Conservation (phyloP, 2,888 invertebrate species). For the Drosophila anomelani region DNA sequence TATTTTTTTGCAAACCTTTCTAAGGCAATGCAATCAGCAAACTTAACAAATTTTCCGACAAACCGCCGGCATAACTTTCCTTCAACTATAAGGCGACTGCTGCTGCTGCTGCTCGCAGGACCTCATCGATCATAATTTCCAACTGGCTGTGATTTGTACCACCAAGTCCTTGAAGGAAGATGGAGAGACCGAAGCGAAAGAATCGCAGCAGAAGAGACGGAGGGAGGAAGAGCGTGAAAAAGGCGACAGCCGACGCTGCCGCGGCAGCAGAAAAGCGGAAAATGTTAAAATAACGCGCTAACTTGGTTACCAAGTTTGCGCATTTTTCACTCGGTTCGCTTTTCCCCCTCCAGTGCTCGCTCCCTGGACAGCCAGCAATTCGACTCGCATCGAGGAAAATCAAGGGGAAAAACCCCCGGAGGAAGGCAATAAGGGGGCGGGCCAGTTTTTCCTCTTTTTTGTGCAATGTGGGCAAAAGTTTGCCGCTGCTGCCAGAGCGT, state of each 20-base stretch:
- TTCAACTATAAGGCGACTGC: constrained; percentile 48
- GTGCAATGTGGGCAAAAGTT: constrained; percentile 81
- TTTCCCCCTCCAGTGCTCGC: constrained; percentile 13
- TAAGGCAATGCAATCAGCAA: constrained; percentile 61
- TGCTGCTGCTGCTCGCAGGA: constrained; percentile 33
- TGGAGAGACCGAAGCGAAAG: constrained; percentile 17
- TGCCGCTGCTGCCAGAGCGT: constrained; percentile 76
- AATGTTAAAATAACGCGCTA: constrained; percentile 80
- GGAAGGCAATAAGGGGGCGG: not conserved
- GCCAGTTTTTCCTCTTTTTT: constrained; percentile 57
- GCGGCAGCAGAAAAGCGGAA: constrained; percentile 69
- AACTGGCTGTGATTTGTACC: constrained; percentile 73
- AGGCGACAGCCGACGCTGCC: constrained; percentile 50
- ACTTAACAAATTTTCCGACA: constrained; percentile 78
- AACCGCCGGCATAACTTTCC: constrained; percentile 60
- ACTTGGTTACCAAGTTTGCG: constrained; percentile 81
- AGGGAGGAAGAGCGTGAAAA: constrained; percentile 37
- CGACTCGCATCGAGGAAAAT: constrained; percentile 42
- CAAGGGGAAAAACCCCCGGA: not conserved
- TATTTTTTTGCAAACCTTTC: constrained; percentile 7
- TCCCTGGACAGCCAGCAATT: constrained; percentile 28
- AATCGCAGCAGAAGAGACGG: constrained; percentile 2
- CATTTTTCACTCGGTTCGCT: constrained; percentile 78
- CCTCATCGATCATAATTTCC: constrained; percentile 78
- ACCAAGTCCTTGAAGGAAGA: constrained; percentile 66